phyloP scores from a whole-genome alignment of 1,140 invertebrate genomes.

The Rhyzopertha dominica region DNA sequence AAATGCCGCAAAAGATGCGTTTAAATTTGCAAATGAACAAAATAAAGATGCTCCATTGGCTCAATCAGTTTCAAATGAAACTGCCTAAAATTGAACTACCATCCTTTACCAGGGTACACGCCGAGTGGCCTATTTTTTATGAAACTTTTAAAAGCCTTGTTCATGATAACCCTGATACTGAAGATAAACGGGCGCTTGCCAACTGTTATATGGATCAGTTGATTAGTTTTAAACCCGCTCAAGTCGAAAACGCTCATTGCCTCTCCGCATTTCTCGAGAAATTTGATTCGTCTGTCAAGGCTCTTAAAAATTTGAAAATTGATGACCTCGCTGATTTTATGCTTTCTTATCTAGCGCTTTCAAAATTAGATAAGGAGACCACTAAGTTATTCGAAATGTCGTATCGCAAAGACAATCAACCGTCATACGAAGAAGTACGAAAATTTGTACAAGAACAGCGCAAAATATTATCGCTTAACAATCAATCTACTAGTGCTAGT shows the following conservation, averaged over 20 bases:
- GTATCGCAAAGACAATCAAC: background rate
- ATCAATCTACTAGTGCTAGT: no score
- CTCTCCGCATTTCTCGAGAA: slow-evolving; percentile 6
- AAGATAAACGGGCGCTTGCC: slow-evolving; percentile 5
- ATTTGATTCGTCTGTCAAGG: slow-evolving; percentile 3
- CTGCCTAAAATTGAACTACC: no score
- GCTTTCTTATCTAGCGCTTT: background rate
- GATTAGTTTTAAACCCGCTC: no score
- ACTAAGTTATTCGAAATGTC: slow-evolving; percentile 7
- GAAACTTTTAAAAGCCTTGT: no score
- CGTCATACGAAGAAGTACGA: slow-evolving; percentile 5
- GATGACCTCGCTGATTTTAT: slow-evolving; percentile 3
- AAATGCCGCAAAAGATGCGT: no score
- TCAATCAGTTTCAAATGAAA: no score
- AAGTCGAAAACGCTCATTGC: background rate
- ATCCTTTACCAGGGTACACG: no score
- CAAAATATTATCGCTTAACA: no score
- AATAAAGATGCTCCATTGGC: no score
- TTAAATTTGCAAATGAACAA: no score
- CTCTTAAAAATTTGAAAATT: slow-evolving; percentile 2
- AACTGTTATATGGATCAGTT: background rate
- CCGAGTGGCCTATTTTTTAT: no score
- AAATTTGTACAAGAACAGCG: slow-evolving; percentile 6
- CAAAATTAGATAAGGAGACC: background rate
- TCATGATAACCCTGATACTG: no score